Evolutionary conservation across 2,113 vertebrate species (phyloP).

Genomic region (Nycticryphes semicollaris): DNA sequence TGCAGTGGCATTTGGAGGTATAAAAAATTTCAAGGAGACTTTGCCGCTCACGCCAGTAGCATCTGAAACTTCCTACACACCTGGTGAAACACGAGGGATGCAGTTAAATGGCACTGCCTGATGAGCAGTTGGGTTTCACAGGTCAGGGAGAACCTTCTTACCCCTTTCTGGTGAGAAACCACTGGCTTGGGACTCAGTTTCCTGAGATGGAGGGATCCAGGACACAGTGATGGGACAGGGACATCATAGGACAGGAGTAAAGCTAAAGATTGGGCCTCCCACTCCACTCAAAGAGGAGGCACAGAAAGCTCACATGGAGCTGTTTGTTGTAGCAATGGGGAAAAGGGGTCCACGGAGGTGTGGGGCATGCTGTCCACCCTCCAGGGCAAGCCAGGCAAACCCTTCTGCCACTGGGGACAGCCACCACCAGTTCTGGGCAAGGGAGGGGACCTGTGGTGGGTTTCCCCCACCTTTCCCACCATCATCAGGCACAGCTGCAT

Average conservation of each 20-base stretch:
- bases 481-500: neutral
- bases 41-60: neutral
- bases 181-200: neutral
- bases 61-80: neutral
- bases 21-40: neutral
- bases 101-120: neutral
- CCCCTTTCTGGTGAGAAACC: neutral
- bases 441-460: neutral
- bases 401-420: neutral
- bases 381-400: neutral
- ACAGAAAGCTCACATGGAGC: neutral
- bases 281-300: neutral
- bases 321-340: neutral
- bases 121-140: neutral
- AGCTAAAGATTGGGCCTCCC: neutral
- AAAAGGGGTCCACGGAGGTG: neutral
- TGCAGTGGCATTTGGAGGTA: neutral
- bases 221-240: neutral
- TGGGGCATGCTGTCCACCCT: neutral
- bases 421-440: neutral
- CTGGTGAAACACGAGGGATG: neutral
- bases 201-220: neutral
- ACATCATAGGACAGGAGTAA: accelerated
- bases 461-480: neutral
- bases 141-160: neutral